Conservation (phyloP, 2,888 invertebrate genomes). For the Hemistola chrysoprasaria region DNA sequence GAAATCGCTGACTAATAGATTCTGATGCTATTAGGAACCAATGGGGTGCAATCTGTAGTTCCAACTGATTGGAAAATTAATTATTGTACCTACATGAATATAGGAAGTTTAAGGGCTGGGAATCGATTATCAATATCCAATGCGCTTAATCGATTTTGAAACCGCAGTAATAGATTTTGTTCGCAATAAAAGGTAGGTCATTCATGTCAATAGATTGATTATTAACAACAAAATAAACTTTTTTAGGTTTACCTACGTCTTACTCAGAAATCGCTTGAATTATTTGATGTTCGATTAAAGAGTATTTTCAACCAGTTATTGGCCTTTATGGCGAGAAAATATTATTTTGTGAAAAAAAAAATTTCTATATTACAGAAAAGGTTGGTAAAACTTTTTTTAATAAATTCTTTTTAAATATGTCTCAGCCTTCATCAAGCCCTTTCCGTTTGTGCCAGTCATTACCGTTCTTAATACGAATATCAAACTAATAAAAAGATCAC, state of each 20-base stretch:
- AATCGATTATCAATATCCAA: slow-evolving; percentile 21
- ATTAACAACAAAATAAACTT: too few relatives aligned
- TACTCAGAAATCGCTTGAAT: too few relatives aligned
- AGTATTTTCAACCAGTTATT: too few relatives aligned
- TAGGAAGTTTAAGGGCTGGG: slow-evolving; percentile 17
- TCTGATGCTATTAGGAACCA: slow-evolving; percentile 61
- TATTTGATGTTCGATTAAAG: too few relatives aligned
- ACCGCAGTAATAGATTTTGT: slow-evolving; percentile 8
- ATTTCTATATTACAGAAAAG: too few relatives aligned
- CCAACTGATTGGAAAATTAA: slow-evolving; percentile 35
- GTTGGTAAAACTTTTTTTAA: too few relatives aligned
- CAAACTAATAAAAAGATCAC: slow-evolving; percentile 24
- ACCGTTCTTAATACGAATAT: slow-evolving; percentile 8
- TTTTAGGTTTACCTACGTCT: too few relatives aligned
- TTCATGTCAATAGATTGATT: too few relatives aligned
- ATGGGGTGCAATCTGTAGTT: slow-evolving; percentile 48
- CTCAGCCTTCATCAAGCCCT: slow-evolving; percentile 9
- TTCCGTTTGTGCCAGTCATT: slow-evolving; percentile 5
- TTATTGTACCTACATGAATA: slow-evolving; percentile 27
- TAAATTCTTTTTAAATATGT: not conserved
- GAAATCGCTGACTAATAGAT: slow-evolving; percentile 77
- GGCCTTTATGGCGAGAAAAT: too few relatives aligned
- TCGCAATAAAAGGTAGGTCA: not conserved
- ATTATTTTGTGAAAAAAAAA: too few relatives aligned
- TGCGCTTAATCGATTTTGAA: slow-evolving; percentile 10